phyloP scores from a whole-genome alignment of 2,113 vertebrate genomes.

The Myotis brandtii region DNA sequence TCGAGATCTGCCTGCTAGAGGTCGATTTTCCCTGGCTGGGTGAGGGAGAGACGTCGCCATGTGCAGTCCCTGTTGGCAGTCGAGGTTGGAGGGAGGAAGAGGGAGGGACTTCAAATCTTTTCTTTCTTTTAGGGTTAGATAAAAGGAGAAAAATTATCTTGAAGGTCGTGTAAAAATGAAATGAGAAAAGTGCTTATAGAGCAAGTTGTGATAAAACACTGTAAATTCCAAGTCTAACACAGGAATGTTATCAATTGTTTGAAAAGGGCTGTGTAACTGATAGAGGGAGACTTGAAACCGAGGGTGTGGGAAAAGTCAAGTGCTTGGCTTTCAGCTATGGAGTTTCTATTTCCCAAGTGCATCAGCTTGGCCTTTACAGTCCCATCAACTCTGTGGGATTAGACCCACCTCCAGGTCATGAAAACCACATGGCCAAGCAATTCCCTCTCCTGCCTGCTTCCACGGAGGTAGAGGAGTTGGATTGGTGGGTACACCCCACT shows the following conservation, averaged over 20 bases:
- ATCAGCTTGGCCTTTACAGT: slow-evolving; percentile 34
- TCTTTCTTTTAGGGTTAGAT: slow-evolving; percentile 67
- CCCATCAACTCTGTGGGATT: not conserved
- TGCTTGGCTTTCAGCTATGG: slow-evolving; percentile 9
- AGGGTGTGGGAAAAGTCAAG: slow-evolving; percentile 69
- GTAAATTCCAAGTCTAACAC: slow-evolving; percentile 12
- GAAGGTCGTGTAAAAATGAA: slow-evolving; percentile 75
- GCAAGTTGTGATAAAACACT: slow-evolving; percentile 15
- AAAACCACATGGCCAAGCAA: not conserved
- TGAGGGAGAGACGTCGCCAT: not conserved
- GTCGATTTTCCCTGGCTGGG: not conserved
- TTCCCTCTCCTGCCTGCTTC: not conserved
- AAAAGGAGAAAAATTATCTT: slow-evolving; percentile 61
- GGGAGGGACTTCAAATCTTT: slow-evolving; percentile 54
- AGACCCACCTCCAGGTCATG: not conserved
- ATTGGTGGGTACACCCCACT: not conserved
- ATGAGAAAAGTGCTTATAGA: slow-evolving; percentile 59
- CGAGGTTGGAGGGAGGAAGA: not conserved
- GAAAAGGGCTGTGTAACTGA: slow-evolving; percentile 55
- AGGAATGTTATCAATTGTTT: slow-evolving; percentile 60
- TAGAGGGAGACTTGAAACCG: not conserved
- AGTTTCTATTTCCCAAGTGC: slow-evolving; percentile 15
- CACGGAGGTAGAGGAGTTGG: not conserved
- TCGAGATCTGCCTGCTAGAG: not conserved
- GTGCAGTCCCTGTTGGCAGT: not conserved